Conservation (phyloP, 2,113 vertebrate genomes). For the Cyanoramphus novaezelandiae region DNA sequence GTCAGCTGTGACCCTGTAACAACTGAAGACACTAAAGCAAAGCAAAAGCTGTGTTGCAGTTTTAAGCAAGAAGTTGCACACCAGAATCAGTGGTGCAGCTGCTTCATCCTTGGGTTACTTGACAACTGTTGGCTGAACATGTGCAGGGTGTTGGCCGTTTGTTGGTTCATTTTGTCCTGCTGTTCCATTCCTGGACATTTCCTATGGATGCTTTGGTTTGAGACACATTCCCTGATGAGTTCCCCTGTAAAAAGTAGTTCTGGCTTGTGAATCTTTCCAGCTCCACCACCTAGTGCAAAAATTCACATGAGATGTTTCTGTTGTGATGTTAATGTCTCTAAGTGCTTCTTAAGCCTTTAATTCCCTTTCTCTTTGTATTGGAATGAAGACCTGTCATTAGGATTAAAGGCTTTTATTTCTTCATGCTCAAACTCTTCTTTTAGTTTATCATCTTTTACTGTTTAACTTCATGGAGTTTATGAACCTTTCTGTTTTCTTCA, state of each 20-base stretch:
- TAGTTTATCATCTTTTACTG: background rate
- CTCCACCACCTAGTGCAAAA: background rate
- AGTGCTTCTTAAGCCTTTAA: background rate
- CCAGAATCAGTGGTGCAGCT: background rate
- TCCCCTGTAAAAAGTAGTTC: background rate
- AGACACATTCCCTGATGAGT: background rate
- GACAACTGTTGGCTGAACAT: background rate
- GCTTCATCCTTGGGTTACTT: background rate
- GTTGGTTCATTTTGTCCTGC: background rate
- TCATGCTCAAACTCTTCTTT: background rate
- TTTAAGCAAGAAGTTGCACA: background rate
- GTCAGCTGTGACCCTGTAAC: background rate
- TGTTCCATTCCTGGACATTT: background rate
- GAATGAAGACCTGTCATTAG: background rate
- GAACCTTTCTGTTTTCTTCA: background rate
- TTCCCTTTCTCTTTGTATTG: background rate
- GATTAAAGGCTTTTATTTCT: background rate
- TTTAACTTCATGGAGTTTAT: background rate
- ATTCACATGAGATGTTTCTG: background rate
- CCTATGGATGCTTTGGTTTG: background rate
- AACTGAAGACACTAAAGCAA: background rate
- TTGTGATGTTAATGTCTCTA: background rate
- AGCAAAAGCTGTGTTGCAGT: background rate
- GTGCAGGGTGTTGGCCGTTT: background rate
- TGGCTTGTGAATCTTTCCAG: background rate